These are phyloP conservation scores for Latrodectus geometricus DNA, from an alignment of 1,140 invertebrate genomes.

Conservation along the genomic window DNA sequence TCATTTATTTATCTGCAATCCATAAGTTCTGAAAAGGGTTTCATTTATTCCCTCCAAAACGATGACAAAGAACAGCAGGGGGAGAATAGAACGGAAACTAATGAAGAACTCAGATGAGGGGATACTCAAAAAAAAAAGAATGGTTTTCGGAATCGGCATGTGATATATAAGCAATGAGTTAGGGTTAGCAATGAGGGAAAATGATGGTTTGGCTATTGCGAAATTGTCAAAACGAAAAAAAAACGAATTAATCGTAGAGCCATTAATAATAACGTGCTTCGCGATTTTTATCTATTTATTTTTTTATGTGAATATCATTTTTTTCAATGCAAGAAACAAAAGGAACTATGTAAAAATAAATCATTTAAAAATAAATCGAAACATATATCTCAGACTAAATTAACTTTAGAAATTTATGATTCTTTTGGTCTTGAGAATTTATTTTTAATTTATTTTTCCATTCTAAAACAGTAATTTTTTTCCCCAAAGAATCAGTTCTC, in stretches of 20 bases:
- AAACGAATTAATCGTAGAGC: constrained; percentile 54
- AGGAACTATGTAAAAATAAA: constrained; percentile 48
- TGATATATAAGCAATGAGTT: constrained; percentile 40
- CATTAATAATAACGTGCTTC: constrained; percentile 51
- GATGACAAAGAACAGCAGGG: constrained; percentile 46
- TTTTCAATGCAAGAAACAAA: constrained; percentile 38
- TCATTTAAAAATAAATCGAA: constrained; percentile 41
- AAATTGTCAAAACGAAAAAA: constrained; percentile 53
- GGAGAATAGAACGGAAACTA: constrained; percentile 49
- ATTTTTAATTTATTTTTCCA: constrained; percentile 16
- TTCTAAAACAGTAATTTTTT: background rate
- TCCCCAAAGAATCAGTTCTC: background rate
- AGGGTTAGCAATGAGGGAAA: background rate
- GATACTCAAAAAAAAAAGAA: constrained; percentile 32
- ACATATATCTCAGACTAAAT: constrained; percentile 49
- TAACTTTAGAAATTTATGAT: constrained; percentile 57
- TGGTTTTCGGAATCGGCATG: constrained; percentile 49
- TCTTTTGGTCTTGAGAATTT: background rate
- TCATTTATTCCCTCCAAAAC: constrained; percentile 48
- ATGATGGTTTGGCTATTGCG: constrained; percentile 10
- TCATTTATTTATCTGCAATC: constrained; percentile 48
- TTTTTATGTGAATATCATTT: background rate
- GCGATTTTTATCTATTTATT: constrained; percentile 2
- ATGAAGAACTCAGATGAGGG: constrained; percentile 35
- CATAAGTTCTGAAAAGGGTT: constrained; percentile 52